A percentile compares a stretch with the other conserved stretches of the same genome.
These are phyloP conservation scores for Chydorus sphaericus DNA, from an alignment of 2,888 invertebrate genomes.

Conservation along the genomic window DNA sequence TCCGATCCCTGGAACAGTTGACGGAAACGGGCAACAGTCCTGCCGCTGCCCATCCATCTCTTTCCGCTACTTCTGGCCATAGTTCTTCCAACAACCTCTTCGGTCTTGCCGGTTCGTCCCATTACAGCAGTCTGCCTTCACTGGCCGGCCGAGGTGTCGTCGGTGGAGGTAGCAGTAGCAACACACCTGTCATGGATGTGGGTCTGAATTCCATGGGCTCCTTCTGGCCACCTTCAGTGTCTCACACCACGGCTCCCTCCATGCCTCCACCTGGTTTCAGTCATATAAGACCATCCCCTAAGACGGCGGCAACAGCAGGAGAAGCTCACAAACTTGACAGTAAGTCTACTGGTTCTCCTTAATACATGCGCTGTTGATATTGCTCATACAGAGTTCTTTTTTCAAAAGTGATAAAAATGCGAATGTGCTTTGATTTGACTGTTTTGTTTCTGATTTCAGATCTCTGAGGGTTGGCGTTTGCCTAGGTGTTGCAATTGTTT, in stretches of 20 bases:
- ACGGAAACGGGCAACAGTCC: constrained; percentile 26
- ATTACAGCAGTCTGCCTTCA: neutral
- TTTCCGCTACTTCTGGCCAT: constrained; percentile 7
- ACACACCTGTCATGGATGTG: constrained; percentile 3
- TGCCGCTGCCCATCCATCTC: constrained; percentile 1
- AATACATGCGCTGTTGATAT: neutral
- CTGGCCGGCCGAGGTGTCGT: neutral
- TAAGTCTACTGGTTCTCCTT: constrained; percentile 12
- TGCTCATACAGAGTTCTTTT: neutral
- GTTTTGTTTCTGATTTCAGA: constrained; percentile 8
- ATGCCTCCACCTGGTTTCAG: constrained; percentile 18
- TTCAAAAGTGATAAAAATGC: neutral
- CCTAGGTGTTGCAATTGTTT: constrained; percentile 10
- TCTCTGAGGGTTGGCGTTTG: constrained; percentile 8
- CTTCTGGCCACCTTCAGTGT: constrained; percentile 11
- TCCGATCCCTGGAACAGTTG: constrained; percentile 32
- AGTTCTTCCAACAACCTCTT: constrained; percentile 1
- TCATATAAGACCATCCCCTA: constrained; percentile 15
- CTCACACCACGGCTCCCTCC: constrained; percentile 9
- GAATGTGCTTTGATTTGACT: neutral
- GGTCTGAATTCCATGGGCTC: constrained; percentile 7
- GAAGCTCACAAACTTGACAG: constrained; percentile 17
- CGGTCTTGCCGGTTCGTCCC: constrained; percentile 8
- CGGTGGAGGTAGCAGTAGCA: too few relatives aligned
- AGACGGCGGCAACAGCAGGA: constrained; percentile 16